A percentile compares a stretch with the other conserved stretches of the same genome.
These are phyloP conservation scores for Euleptes europaea DNA, from an alignment of 2,113 vertebrate genomes.

Conservation along the genomic window DNA sequence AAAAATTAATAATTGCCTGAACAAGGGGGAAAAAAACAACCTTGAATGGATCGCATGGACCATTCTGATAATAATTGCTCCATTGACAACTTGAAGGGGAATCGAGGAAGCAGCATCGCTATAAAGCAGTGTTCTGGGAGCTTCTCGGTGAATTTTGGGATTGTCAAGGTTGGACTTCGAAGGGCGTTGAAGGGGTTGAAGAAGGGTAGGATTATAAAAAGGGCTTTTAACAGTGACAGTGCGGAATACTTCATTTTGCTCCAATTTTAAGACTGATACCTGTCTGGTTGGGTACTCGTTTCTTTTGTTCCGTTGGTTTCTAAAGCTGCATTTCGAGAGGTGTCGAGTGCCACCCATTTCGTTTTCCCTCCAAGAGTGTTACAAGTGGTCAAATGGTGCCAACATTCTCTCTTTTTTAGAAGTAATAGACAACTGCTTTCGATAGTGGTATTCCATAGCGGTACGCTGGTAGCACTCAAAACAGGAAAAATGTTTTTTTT, in stretches of 20 bases:
- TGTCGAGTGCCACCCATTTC: constrained; percentile 13
- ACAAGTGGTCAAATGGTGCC: not conserved
- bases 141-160: constrained; percentile 8
- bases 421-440: not conserved
- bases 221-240: constrained; percentile 66
- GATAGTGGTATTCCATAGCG: constrained; percentile 18
- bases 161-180: not conserved
- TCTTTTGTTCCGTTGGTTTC: not conserved
- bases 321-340: constrained; percentile 11
- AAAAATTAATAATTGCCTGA: constrained; percentile 34
- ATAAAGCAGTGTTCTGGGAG: constrained; percentile 29
- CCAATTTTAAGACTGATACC: constrained; percentile 50
- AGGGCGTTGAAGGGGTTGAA: constrained; percentile 50
- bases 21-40: constrained; percentile 16
- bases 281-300: constrained; percentile 8
- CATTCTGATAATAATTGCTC: constrained; percentile 17
- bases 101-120: constrained; percentile 23
- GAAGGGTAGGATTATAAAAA: constrained; percentile 30
- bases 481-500: not conserved
- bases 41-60: constrained; percentile 48
- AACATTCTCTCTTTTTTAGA: not conserved
- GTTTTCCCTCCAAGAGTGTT: not conserved
- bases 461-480: not conserved
- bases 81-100: constrained; percentile 41
- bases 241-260: constrained; percentile 65